Evolutionary conservation across 2,113 vertebrate species (phyloP), one percentile per base, ranked within the genome.

Genomic region (Murina feae): DNA sequence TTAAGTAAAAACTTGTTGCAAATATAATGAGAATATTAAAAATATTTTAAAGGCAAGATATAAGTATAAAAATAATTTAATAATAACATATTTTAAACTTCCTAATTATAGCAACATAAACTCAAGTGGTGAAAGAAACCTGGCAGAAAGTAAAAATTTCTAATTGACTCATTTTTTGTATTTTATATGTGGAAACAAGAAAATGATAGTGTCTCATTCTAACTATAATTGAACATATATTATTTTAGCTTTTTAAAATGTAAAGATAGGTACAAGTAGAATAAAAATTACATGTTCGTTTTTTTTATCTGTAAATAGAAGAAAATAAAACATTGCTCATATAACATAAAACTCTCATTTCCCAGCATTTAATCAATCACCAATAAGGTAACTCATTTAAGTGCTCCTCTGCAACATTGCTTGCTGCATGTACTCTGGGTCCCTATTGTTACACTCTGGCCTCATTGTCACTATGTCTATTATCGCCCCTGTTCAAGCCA

Each of bases 161-260:
- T 89, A 72, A 74, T 86, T 92, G 72, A 47, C 5, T 95, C 60
- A 82, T 78, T 89, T 81, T 32, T 88, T 58, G 47, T 65, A 32
- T 83, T 83, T n/a, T 88, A 5, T 39, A 49, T 89, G 30, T 81
- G 30, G 49, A 92, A 93, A 72, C 84, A 91, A 95, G 60, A 12
- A 89, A 93, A 91, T 75, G n/a, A 89, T 25, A 92, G 2, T 35
- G 23, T 75, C 32, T 93, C 4, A 49, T 81, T 86, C 23, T 82
- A 69, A 63, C 65, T 63, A 71, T 53, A 89, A 65, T 13, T 66
- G 7, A 78, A 91, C 25, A 69, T 23, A 23, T 72, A 71, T 55
- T 86, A 47, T 71, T 90, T 87, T 87, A 44, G n/a, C 18, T 69
- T 91, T 90, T 93, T 75, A 37, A 7, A 7, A 91, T 35, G 11